Percentiles rank a stretch among this genome's conserved stretches.
Conservation (phyloP, 1,140 invertebrate species). For the Alviniconcha marisindica region DNA sequence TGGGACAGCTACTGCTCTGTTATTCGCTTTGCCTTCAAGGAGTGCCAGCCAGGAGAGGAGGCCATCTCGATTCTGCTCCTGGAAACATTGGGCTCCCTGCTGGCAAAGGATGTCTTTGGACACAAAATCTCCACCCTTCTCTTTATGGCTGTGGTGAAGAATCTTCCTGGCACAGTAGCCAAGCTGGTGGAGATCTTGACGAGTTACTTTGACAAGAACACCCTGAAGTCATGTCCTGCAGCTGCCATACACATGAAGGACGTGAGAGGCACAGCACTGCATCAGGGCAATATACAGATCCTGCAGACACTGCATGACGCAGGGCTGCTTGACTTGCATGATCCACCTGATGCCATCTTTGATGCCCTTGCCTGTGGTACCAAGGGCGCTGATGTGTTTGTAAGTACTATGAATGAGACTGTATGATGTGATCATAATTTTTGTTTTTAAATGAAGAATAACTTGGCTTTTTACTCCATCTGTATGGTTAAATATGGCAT, state of each 20-base stretch:
- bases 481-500: too few species aligned
- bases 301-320: neutral
- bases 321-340: neutral
- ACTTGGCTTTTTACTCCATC: neutral
- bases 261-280: neutral
- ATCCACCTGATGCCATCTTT: neutral
- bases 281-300: conserved; percentile 17
- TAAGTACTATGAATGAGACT: neutral
- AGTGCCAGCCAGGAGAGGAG: neutral
- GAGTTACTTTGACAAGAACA: neutral
- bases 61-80: conserved; percentile 1
- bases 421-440: too few species aligned
- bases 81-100: neutral
- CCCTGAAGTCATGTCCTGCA: neutral
- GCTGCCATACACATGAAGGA: neutral
- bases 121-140: neutral
- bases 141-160: neutral
- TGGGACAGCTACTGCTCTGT: neutral
- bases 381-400: neutral
- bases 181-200: neutral
- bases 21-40: neutral
- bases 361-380: neutral
- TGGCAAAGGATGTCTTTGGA: neutral
- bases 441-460: neutral
- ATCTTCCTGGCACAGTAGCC: neutral